phyloP scores from a whole-genome alignment of 1,140 invertebrate genomes.

The Dolichoris vasculosae region DNA sequence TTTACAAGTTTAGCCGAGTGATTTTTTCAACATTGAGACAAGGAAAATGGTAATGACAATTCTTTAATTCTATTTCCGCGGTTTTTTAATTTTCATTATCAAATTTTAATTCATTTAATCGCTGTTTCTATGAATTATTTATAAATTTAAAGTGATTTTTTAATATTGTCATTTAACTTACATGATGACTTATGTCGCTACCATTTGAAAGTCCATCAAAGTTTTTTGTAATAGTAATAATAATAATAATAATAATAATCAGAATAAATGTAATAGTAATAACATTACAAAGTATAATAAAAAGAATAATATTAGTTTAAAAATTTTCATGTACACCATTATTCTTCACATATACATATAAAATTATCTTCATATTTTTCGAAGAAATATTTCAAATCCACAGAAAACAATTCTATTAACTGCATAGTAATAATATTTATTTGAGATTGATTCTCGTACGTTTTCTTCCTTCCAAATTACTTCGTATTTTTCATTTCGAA shows the following conservation, averaged over 20 bases:
- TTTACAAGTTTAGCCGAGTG: conserved; percentile 59
- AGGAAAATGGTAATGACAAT: conserved; percentile 20
- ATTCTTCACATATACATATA: conserved; percentile 32
- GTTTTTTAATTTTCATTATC: conserved; percentile 3
- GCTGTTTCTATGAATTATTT: not conserved
- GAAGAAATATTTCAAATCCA: not conserved
- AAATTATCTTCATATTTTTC: conserved; percentile 11
- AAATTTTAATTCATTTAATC: no score
- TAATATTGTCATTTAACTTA: conserved; percentile 26
- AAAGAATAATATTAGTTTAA: conserved; percentile 17
- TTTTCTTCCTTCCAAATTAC: not conserved
- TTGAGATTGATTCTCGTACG: not conserved
- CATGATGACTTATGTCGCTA: conserved; percentile 11
- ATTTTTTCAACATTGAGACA: conserved; percentile 27
- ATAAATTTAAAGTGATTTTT: conserved; percentile 24
- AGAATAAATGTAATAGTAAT: conserved; percentile 24
- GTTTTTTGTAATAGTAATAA: conserved; percentile 12
- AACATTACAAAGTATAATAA: conserved; percentile 27
- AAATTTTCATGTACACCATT: conserved; percentile 27
- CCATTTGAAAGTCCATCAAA: conserved; percentile 18
- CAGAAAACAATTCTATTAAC: not conserved
- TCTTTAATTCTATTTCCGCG: not conserved
- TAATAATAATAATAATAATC: conserved; percentile 2
- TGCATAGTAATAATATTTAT: not conserved
- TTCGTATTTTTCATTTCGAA: not conserved